phyloP scores from a whole-genome alignment of 2,113 vertebrate genomes.

The Oreochromis aureus region DNA sequence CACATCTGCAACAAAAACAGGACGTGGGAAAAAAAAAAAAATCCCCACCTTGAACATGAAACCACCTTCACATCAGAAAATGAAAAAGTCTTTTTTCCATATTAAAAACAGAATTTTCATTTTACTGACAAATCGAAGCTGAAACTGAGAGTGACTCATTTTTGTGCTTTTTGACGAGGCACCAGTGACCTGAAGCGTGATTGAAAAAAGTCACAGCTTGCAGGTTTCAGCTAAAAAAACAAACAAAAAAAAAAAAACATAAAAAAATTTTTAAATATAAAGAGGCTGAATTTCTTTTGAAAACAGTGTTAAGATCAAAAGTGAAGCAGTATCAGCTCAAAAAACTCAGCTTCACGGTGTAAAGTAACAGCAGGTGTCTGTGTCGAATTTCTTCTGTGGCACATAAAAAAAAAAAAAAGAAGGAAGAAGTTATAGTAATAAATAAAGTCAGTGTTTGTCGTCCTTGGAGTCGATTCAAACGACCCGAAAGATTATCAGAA shows the following conservation, averaged over 20 bases:
- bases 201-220: background rate
- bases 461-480: fast-evolving
- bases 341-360: background rate
- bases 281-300: background rate
- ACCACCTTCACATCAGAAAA: background rate
- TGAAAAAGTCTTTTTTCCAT: background rate
- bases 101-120: background rate
- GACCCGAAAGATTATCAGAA: fast-evolving
- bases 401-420: background rate
- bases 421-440: background rate
- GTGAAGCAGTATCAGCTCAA: background rate
- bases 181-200: background rate
- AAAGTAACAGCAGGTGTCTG: background rate
- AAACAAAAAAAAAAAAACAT: too few species aligned
- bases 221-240: background rate
- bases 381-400: background rate
- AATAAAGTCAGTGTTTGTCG: background rate
- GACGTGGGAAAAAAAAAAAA: background rate
- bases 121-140: background rate
- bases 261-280: background rate
- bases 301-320: background rate
- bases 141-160: background rate
- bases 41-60: background rate
- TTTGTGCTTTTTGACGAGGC: background rate
- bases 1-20: background rate